phyloP scores from a whole-genome alignment of 2,888 invertebrate genomes.

The Desoria tigrina region DNA sequence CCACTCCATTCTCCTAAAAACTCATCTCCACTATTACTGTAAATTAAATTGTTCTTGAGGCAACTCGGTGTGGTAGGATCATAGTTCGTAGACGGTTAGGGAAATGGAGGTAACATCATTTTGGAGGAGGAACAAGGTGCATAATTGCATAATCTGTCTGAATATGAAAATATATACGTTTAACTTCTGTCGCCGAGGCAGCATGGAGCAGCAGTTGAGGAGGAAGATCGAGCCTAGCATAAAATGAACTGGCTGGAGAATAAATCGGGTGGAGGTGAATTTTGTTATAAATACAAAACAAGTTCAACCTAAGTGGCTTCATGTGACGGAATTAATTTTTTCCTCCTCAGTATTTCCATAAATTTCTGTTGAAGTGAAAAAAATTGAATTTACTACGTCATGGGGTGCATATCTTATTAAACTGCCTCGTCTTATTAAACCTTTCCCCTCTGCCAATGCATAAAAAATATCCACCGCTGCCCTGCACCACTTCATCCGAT shows the following conservation, averaged over 20 bases:
- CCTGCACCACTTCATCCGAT: too few species aligned
- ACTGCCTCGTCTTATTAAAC: background rate
- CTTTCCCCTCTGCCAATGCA: background rate
- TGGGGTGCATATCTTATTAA: constrained; percentile 53
- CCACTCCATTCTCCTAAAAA: background rate
- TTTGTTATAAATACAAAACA: constrained; percentile 2
- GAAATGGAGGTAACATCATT: background rate
- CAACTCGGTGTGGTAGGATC: too few species aligned
- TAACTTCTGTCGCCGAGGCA: too few species aligned
- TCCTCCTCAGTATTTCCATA: constrained; percentile 49
- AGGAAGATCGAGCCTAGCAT: background rate
- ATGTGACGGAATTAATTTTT: constrained; percentile 48
- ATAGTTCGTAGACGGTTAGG: too few species aligned
- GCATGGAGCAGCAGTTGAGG: background rate
- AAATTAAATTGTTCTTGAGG: too few species aligned
- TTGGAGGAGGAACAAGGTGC: background rate
- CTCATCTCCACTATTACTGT: too few species aligned
- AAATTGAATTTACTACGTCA: constrained; percentile 51
- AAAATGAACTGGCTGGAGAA: too few species aligned
- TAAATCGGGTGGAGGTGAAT: too few species aligned
- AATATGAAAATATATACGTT: too few species aligned
- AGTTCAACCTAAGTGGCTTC: constrained; percentile 23
- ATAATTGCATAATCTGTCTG: too few species aligned
- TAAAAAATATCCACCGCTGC: too few species aligned
- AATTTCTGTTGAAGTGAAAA: constrained; percentile 45